A percentile compares a stretch with the other conserved stretches of the same genome.
Conservation (phyloP, 2,113 vertebrate species). For the Ranitomeya imitator region DNA sequence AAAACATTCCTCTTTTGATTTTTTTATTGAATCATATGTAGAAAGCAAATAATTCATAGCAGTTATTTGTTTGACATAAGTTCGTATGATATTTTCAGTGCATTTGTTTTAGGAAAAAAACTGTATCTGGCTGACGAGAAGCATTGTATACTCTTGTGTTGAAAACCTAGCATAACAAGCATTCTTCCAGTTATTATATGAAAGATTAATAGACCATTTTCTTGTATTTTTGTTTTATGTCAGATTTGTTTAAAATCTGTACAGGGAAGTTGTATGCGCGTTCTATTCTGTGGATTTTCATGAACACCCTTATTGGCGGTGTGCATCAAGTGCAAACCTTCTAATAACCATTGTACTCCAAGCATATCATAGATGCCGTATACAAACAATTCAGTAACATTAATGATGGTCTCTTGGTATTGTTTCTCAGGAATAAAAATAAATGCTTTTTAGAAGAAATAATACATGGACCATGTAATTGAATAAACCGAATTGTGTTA, state of each 20-base stretch:
- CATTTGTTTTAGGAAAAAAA: not conserved
- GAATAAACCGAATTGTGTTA: conserved; percentile 23
- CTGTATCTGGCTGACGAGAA: not conserved
- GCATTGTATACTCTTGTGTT: not conserved
- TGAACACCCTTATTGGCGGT: not conserved
- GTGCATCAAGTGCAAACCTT: conserved; percentile 12
- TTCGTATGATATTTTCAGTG: not conserved
- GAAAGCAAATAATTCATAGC: not conserved
- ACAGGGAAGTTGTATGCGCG: not conserved
- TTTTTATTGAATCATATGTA: not conserved
- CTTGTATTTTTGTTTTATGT: not conserved
- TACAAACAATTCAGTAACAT: conserved; percentile 20
- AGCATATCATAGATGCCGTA: not conserved
- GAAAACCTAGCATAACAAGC: not conserved
- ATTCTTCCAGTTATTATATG: conserved; percentile 1
- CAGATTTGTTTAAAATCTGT: conserved; percentile 3
- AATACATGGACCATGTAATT: conserved; percentile 45
- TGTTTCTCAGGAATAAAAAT: conserved; percentile 30
- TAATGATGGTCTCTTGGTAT: conserved; percentile 9
- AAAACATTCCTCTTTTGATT: not conserved
- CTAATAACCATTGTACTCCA: not conserved
- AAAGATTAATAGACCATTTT: conserved; percentile 11
- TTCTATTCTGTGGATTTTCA: not conserved
- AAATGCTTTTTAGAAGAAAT: conserved; percentile 24
- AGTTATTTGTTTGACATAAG: not conserved